These are phyloP conservation scores for Sakesphorus luctuosus DNA, from an alignment of 2,113 vertebrate genomes.

Conservation along the genomic window DNA sequence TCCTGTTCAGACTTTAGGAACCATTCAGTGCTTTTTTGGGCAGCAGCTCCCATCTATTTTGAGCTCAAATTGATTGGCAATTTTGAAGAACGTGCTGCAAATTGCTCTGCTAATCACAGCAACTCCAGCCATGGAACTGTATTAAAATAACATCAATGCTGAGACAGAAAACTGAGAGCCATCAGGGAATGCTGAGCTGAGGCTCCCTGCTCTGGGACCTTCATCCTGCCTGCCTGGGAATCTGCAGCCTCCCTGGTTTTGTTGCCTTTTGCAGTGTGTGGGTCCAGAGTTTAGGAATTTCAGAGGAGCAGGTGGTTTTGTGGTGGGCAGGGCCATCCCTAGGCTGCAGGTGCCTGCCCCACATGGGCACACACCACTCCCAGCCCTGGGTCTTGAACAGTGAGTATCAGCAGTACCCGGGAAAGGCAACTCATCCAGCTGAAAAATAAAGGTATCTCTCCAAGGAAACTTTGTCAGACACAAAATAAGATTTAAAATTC, in stretches of 20 bases:
- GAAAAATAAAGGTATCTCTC: neutral
- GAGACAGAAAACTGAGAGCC: neutral
- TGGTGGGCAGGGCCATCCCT: neutral
- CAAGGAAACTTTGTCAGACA: neutral
- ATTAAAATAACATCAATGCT: slow-evolving; percentile 56
- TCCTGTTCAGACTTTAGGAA: neutral
- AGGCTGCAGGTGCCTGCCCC: neutral
- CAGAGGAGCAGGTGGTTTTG: neutral
- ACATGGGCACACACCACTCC: fast-evolving
- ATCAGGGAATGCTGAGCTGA: slow-evolving; percentile 20
- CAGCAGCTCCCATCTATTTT: slow-evolving; percentile 13
- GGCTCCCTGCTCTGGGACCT: neutral
- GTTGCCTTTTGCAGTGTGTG: neutral
- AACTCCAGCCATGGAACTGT: slow-evolving; percentile 7
- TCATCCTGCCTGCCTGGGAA: neutral
- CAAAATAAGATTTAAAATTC: neutral
- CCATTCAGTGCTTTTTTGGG: neutral
- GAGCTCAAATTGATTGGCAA: slow-evolving; percentile 35
- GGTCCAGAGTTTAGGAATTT: neutral
- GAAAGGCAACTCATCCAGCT: neutral
- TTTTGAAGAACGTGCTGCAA: slow-evolving; percentile 56
- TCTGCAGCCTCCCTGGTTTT: neutral
- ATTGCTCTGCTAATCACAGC: slow-evolving; percentile 58
- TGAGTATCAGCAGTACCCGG: neutral
- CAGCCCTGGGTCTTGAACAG: neutral